These are phyloP conservation scores for Ameiurus melas DNA, from an alignment of 2,113 vertebrate species.

Conservation along the genomic window DNA sequence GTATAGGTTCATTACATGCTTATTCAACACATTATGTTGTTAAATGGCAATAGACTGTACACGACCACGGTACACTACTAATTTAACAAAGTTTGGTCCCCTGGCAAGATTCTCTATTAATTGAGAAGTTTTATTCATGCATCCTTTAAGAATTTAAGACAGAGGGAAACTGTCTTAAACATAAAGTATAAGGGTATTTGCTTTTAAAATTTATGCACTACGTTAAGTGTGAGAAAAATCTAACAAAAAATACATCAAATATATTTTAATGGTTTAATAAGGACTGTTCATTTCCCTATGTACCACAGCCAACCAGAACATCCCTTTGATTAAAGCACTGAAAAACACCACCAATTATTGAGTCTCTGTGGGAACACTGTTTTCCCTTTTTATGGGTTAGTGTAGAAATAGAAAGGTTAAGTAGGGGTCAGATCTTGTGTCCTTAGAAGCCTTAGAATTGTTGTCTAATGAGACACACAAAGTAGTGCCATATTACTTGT, in stretches of 20 bases:
- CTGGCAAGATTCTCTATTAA: neutral
- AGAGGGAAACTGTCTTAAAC: neutral
- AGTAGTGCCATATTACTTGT: neutral
- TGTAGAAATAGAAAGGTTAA: neutral
- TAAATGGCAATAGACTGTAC: neutral
- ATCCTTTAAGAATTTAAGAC: neutral
- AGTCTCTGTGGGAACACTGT: neutral
- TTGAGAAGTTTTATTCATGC: neutral
- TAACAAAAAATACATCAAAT: neutral
- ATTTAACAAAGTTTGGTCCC: neutral
- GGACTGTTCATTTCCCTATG: neutral
- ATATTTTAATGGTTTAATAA: constrained; percentile 7
- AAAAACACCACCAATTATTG: neutral
- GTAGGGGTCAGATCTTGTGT: neutral
- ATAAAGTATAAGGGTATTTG: neutral
- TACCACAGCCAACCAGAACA: neutral
- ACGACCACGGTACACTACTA: neutral
- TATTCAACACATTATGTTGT: neutral
- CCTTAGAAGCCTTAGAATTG: neutral
- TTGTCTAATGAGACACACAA: constrained; percentile 7
- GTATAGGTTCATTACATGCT: neutral
- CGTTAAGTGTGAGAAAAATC: neutral
- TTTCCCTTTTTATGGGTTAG: neutral
- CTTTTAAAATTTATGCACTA: neutral
- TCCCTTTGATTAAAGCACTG: neutral